Evolutionary conservation across 2,113 vertebrate genomes (phyloP), one percentile per base, ranked within the genome.

Genomic region (Eulacestoma nigropectus): DNA sequence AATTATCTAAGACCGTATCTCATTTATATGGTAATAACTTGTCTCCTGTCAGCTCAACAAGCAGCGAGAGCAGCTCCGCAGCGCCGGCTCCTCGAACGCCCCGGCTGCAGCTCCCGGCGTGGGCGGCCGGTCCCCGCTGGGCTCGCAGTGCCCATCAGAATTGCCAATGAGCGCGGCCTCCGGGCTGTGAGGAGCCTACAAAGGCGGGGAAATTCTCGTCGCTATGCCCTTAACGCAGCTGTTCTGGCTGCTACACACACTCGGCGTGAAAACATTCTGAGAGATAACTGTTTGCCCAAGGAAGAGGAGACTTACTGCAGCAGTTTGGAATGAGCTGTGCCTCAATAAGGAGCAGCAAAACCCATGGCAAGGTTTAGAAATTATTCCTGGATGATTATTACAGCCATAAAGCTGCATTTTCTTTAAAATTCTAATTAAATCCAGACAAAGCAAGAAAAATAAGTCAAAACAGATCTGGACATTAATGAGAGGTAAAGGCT

Each of bases 11-110:
- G 96, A 86, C 95, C 94, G 97, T 90, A 97, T 98, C 97, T 98
- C 96, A 98, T 98, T 98, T 98, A 96, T 98, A 98, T 98, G 98
- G 96, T 98, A 98, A 98, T 98, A 94, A 89, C 96, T 93, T 86
- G 87, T 94, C 85, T 95, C 87, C 39, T 22, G 95, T 95, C 90
- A 96, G 89, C 87, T 86, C 94, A n/a, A 35, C 75, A 65, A 94
- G 96, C 70, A 19, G 91, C 92, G 86, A 78, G 94, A 79, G 82
- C 80, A 93, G 83, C 95, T 95, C 95, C 44, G 49, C 72, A 84
- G 89, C 56, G 10, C 70, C 32, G 1, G 65, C 91, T 93, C 77
- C 90, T 5, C 2, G 35, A 59, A 6, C 0, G 2, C 91, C 19
- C 11, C 1, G 75, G 59, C 85, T 39, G 91, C 73, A 1, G 56